Conservation (phyloP, 2,113 vertebrate species). For the Morone saxatilis region DNA sequence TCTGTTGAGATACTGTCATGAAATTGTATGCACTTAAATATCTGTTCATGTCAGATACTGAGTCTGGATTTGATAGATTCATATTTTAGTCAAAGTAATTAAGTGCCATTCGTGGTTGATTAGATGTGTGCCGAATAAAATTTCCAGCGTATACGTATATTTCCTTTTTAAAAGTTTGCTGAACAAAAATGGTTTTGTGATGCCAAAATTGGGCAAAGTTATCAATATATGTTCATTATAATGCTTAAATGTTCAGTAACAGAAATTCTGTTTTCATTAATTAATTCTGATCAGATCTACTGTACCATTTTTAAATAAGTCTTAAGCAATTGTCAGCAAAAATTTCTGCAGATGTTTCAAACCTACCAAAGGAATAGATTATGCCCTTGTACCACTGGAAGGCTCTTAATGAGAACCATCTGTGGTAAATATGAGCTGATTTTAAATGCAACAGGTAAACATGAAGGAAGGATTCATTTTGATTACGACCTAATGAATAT, state of each 20-base stretch:
- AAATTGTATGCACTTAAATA: constrained; percentile 55
- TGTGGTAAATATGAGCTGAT: not conserved
- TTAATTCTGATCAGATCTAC: not conserved
- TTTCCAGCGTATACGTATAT: not conserved
- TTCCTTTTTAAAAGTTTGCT: constrained; percentile 7
- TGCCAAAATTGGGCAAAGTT: not conserved
- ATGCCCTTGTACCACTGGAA: constrained; percentile 11
- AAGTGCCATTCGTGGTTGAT: constrained; percentile 53
- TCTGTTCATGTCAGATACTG: constrained; percentile 62
- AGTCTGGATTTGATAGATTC: constrained; percentile 56
- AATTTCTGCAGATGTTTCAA: constrained; percentile 19
- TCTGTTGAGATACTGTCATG: constrained; percentile 59
- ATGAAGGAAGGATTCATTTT: not conserved
- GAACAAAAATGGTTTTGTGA: not conserved
- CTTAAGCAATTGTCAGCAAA: not conserved
- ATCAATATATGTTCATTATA: not conserved
- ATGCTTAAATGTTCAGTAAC: not conserved
- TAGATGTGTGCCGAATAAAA: constrained; percentile 41
- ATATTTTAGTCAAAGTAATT: constrained; percentile 68
- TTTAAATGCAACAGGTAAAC: constrained; percentile 8
- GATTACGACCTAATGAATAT: not conserved
- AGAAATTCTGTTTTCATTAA: not conserved
- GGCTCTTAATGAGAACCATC: constrained; percentile 16
- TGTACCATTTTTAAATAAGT: not conserved
- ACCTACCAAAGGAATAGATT: not conserved